Conservation (phyloP, 2,797 vertebrate species). For the Amblyopsis hoosieri region DNA sequence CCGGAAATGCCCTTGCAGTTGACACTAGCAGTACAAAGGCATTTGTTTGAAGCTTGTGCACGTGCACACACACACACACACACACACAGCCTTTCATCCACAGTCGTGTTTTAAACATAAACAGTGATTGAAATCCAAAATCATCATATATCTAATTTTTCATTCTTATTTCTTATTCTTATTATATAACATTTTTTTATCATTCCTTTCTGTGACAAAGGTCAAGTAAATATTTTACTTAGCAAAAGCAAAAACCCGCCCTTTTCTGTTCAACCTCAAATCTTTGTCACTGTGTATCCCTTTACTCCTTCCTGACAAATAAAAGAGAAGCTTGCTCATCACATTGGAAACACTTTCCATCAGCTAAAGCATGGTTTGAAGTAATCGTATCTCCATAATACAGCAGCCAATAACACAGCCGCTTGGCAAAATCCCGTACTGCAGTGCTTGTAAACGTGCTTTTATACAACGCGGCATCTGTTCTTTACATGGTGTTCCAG, state of each 20-base stretch:
- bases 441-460: conserved; percentile 14
- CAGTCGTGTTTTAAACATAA: too few relatives aligned
- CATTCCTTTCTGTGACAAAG: conserved; percentile 3
- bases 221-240: conserved; percentile 17
- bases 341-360: conserved; percentile 16
- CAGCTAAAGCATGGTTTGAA: conserved; percentile 19
- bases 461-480: conserved; percentile 3
- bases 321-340: conserved; percentile 1
- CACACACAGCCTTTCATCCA: too few relatives aligned
- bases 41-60: too few relatives aligned
- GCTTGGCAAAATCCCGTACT: conserved; percentile 26
- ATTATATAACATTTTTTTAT: conserved; percentile 9
- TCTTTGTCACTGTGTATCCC: conserved; percentile 19
- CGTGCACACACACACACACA: too few relatives aligned
- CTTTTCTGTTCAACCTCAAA: neutral
- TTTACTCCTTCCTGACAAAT: conserved; percentile 24
- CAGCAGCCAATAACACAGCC: conserved; percentile 26
- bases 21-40: too few relatives aligned
- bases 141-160: too few relatives aligned
- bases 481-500: conserved; percentile 4
- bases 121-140: too few relatives aligned
- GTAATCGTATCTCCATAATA: conserved; percentile 52
- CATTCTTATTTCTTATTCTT: neutral
- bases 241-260: neutral
- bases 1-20: too few relatives aligned